Evolutionary conservation across 2,797 vertebrate species (phyloP), one percentile per base, ranked within the genome.

Genomic region (Sphenodon punctatus): DNA sequence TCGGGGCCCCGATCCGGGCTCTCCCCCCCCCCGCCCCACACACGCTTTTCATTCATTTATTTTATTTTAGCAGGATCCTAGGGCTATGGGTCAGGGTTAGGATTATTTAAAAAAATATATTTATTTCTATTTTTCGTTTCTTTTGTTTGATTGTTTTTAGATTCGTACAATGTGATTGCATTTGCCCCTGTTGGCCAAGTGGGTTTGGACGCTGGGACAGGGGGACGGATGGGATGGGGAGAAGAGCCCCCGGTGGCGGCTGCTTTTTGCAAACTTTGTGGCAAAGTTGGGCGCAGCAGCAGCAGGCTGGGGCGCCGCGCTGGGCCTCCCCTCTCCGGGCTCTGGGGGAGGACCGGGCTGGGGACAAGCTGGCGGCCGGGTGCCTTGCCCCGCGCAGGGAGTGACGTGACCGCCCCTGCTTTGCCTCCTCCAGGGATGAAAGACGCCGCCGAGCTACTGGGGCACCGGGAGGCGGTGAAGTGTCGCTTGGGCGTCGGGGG

Each of bases 391-490:
- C 78, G 75, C 78, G 72, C n/a, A n/a, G n/a, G n/a, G n/a, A n/a
- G n/a, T n/a, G n/a, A 84, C 20, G 73, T 92, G 91, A 91, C 86
- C 39, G 67, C 73, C 22, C 61, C 69, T 79, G 42, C 80, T 88
- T 92, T 94, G 81, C 88, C 84, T 94, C 88, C 80, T 41, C n/a
- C 96, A 99, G 98, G 98, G 96, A 99, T 99, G 98, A 99, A 99
- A 95, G 98, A 99, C 95, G 98, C 96, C 59, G 96, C 98, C 86
- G 98, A 99, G 96, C 96, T 99, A 82, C 97, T 99, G 90, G 98
- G 98, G 91, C 98, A 99, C 93, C 97, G 98, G 94, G 98, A 99
- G 88, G 97, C 97, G 92, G 97, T 99, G 77, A 99, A 99, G 93
- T 99, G 98, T 89, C 96, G 98, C 88, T 94, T 98, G 89, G 97